phyloP scores from a whole-genome alignment of 2,113 vertebrate genomes.

The Callipepla squamata region DNA sequence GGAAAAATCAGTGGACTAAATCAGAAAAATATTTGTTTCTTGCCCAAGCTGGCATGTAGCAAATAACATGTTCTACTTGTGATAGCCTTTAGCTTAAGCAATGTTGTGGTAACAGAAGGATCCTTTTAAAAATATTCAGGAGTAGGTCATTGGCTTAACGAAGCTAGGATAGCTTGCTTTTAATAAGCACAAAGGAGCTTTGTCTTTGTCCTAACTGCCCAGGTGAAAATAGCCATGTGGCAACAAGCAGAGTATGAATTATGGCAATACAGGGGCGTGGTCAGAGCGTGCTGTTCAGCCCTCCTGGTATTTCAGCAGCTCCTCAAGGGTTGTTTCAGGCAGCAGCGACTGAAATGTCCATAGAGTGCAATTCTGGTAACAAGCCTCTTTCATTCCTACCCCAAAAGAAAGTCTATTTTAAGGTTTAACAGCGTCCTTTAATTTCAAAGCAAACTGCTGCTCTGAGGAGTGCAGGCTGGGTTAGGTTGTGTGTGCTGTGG shows the following conservation, averaged over 20 bases:
- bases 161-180: not conserved
- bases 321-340: slow-evolving; percentile 9
- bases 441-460: not conserved
- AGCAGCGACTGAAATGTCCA: slow-evolving; percentile 5
- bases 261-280: slow-evolving; percentile 45
- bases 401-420: slow-evolving; percentile 19
- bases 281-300: not conserved
- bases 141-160: not conserved
- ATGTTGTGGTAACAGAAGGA: not conserved
- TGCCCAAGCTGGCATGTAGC: not conserved
- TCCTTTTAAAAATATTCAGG: not conserved
- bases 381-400: slow-evolving; percentile 1
- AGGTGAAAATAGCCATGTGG: slow-evolving; percentile 10
- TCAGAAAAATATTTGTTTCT: slow-evolving; percentile 1
- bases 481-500: not conserved
- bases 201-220: slow-evolving; percentile 41
- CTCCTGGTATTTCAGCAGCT: not conserved
- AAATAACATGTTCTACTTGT: slow-evolving; percentile 22
- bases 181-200: slow-evolving; percentile 1
- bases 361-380: not conserved
- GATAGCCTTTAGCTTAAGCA: slow-evolving; percentile 24
- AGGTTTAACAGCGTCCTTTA: not conserved
- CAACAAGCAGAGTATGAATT: slow-evolving; percentile 37
- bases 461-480: not conserved
- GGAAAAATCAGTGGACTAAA: not conserved